Base-by-base conservation (phyloP, 2,888 invertebrate genomes). In the Sympetrum striolatum region DNA sequence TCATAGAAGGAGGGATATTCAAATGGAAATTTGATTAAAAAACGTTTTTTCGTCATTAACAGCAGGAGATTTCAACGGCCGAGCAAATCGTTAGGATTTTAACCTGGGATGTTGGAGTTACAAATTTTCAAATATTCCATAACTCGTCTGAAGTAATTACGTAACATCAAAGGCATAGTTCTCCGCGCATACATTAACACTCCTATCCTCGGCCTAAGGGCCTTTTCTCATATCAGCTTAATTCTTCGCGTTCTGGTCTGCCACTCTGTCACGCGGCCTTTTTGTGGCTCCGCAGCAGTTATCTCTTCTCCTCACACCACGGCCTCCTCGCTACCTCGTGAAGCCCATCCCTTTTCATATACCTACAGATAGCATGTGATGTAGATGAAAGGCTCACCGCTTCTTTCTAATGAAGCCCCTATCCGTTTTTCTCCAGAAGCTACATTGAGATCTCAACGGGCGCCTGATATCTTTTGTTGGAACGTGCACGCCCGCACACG, bases 261-360 rank as follows among this genome's bases (percentile, higher is more conserved):
- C 60, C 86, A 86, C 86, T 60, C 58, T 86, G 86, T 86, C 86
- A 86, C 86, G 86, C n/a, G 64, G 86, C 37, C 82, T 86, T 86
- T 86, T 86, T 53, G 53, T 31, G 25, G 82, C 48, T 4, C 25
- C 53, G 18, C 37, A 15, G 58, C 14, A 60, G 37, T 35, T 37
- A 64, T 37, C 86, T 60, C 37, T 64, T 37, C 60, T 37, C 22
- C 86, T 86, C 37, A 31, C 60, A 58, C 58, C 82, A 6, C 82
- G 12, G 35, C 35, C 82, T n/a, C 73, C 25, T 73, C 73, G 64
- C 18, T 64, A 22, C 64, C 64, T 25, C 64, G 64, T 86, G 64
- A 60, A 60, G 60, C 86, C 86, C 37, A 86, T 86, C 60, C 37
- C 86, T 60, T 86, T 86, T 64, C 86, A 86, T 86, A 86, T 53